Evolutionary conservation across 1,140 invertebrate genomes (phyloP).

Genomic region (Micrasema minimum): DNA sequence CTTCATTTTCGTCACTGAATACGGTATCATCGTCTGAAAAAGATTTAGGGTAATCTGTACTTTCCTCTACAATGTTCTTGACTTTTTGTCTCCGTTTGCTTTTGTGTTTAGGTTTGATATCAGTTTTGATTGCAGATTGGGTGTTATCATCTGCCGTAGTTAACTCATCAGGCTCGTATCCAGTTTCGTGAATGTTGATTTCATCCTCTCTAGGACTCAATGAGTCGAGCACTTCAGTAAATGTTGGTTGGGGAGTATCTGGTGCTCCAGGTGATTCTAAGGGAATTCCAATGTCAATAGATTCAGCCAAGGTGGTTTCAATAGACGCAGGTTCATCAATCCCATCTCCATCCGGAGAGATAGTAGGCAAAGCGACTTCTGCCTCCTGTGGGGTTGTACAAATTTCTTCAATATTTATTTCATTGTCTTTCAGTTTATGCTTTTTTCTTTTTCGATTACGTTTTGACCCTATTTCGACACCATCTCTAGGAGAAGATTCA

Average conservation of each 20-base stretch:
- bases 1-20: constrained; percentile 56
- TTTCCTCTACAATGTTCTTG: constrained; percentile 59
- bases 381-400: constrained; percentile 44
- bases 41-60: constrained; percentile 59
- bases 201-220: constrained; percentile 62
- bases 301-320: constrained; percentile 71
- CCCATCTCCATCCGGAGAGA: constrained; percentile 55
- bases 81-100: constrained; percentile 69
- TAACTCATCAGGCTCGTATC: constrained; percentile 70
- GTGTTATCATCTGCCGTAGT: constrained; percentile 68
- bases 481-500: constrained; percentile 59
- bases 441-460: constrained; percentile 67
- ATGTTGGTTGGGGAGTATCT: constrained; percentile 67
- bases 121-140: constrained; percentile 57
- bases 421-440: constrained; percentile 58
- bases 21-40: constrained; percentile 57
- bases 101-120: constrained; percentile 59
- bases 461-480: constrained; percentile 60
- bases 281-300: constrained; percentile 69
- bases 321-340: constrained; percentile 58
- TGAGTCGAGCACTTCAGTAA: constrained; percentile 62
- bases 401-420: constrained; percentile 52
- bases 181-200: constrained; percentile 60
- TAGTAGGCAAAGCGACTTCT: constrained; percentile 45
- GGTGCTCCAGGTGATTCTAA: constrained; percentile 62